Evolutionary conservation across 2,888 invertebrate genomes (phyloP), one percentile per base, ranked within the genome.

Genomic region (Acrobasis consociella): DNA sequence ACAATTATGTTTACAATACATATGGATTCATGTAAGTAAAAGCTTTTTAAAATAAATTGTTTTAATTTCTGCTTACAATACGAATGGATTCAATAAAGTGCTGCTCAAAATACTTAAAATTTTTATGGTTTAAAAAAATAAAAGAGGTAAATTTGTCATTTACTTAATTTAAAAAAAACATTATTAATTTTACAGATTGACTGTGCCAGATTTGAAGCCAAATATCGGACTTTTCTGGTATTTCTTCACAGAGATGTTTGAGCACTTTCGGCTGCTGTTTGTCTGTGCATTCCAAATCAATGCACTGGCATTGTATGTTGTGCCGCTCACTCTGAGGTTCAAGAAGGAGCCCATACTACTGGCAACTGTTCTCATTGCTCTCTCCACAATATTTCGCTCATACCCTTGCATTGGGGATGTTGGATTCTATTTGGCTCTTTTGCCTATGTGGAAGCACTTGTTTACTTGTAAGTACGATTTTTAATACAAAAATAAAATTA

Each of bases 231-330:
- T 99, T 1, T 99, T 99, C 87, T 99, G 99, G 99, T 99, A 99
- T 82, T 99, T 99, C 90, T 99, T 99, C 86, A 99, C 99, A 0
- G 99, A 99, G 93, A 99, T 99, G 98, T 99, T 99, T 93, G 99
- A 99, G 76, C 99, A 99, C 87, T 99, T 99, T 81, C 95, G 98
- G 59, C 94, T 96, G 66, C 94, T 99, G 76, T 99, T 99, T 89
- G 95, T 99, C 31, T 98, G 96, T 81, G 97, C 99, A 70, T 99
- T 99, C 85, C 99, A 99, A 94, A 96, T 99, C 73, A 99, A 99
- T 87, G 97, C 97, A 5, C 94, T 98, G 62, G 94, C 98, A 51
- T 92, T 99, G 58, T 99, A 99, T 85, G 94, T 98, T 62, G 93
- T 98, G 15, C 99, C 99, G 0, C 89, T 99, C 37, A 96, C 96